A percentile compares a stretch with the other conserved stretches of the same genome.
These are phyloP conservation scores for Urophycis tenuis DNA, from an alignment of 2,797 vertebrate genomes.

Conservation along the genomic window DNA sequence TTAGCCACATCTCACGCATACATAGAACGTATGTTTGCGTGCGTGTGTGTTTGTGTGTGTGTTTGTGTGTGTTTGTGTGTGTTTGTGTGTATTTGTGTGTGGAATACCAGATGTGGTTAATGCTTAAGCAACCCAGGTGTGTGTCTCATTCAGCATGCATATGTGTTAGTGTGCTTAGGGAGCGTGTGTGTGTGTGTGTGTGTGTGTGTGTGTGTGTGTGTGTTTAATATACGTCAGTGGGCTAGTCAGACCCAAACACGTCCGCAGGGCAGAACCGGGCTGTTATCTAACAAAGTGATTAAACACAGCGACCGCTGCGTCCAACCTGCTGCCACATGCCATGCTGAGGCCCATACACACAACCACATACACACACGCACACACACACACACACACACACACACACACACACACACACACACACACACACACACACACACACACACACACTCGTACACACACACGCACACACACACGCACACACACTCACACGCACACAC, in stretches of 20 bases:
- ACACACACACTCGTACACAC: not conserved
- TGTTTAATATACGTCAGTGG: not conserved
- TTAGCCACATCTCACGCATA: not conserved
- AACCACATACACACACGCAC: not conserved
- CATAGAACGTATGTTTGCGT: not conserved
- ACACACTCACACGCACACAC: too few species aligned
- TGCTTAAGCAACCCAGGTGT: not conserved
- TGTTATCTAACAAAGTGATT: not conserved
- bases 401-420: conserved; percentile 14
- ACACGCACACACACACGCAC: not conserved
- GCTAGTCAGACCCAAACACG: conserved; percentile 18
- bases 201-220: not conserved
- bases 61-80: not conserved
- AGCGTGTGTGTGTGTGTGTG: not conserved
- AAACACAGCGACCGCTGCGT: not conserved
- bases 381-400: conserved; percentile 5
- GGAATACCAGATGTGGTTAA: too few species aligned
- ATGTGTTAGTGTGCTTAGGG: not conserved
- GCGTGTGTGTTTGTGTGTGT: not conserved
- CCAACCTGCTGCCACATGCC: not conserved
- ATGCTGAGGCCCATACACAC: not conserved
- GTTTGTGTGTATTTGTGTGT: not conserved
- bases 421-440: conserved; percentile 13
- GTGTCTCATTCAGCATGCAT: not conserved
- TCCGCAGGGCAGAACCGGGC: not conserved